Evolutionary conservation across 2,113 vertebrate genomes (phyloP).

Genomic region (Ageneiosus marmoratus): DNA sequence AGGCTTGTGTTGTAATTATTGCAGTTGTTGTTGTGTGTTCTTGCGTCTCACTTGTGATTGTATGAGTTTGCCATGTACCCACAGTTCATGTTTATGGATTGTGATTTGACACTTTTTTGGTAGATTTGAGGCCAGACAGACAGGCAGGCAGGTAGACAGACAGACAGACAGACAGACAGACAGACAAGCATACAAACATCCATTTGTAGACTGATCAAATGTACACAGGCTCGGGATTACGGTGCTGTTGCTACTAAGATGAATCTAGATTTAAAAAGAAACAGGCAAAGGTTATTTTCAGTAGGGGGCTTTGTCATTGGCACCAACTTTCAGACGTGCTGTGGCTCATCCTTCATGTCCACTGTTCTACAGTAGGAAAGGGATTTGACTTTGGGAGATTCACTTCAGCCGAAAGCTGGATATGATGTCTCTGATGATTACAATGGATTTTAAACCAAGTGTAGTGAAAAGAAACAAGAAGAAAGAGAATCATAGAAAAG

Average conservation of each 20-base stretch:
- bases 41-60: too few relatives aligned
- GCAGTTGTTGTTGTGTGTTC: too few relatives aligned
- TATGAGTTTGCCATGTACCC: too few relatives aligned
- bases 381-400: slow-evolving; percentile 51
- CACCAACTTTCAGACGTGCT: slow-evolving; percentile 58
- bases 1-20: too few relatives aligned
- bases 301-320: slow-evolving; percentile 51
- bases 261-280: slow-evolving; percentile 5
- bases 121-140: not conserved
- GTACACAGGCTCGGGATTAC: slow-evolving; percentile 7
- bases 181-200: not conserved
- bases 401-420: not conserved
- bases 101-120: too few relatives aligned
- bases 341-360: slow-evolving; percentile 39
- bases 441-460: slow-evolving; percentile 25
- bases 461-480: not conserved
- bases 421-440: slow-evolving; percentile 52
- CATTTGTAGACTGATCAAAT: slow-evolving; percentile 4
- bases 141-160: not conserved
- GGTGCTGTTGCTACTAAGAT: not conserved
- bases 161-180: not conserved
- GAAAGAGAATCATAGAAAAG: not conserved
- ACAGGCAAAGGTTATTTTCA: slow-evolving; percentile 55
- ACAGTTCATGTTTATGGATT: too few relatives aligned
- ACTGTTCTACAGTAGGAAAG: slow-evolving; percentile 40